Evolutionary conservation across 64 coral and sea anemone genomes (phyloP), one percentile per base, ranked within the genome.

Genomic region (Platygyra sinensis): DNA sequence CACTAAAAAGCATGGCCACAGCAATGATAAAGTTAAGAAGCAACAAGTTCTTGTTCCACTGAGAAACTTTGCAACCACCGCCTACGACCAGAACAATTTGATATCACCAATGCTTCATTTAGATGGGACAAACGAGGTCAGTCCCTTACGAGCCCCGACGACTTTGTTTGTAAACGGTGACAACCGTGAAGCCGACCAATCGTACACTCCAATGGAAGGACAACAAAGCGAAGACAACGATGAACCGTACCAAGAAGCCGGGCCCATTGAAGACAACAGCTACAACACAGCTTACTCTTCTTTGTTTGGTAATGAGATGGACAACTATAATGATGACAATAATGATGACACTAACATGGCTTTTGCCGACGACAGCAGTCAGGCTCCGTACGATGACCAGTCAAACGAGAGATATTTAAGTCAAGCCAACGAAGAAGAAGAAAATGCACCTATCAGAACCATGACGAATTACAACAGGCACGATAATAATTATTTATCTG

Each of bases 291-390:
- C n/a, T n/a, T 69, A 79, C n/a, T 79, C 76, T 39, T 57, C 76
- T 79, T 79, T 79, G 76, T 79, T 79, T 51, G 76, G 38, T 19
- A 51, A 79, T 57, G 25, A 29, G n/a, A 79, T 77, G 18, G 74
- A 49, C 52, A 50, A 42, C 33, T 77, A 77, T 17, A 10, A 29
- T 29, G 50, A 59, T 13, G 51, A 55, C 12, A 46, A 79, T 30
- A 57, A 24, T 30, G 51, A 79, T n/a, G 30, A 79, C 14, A 51
- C 24, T 50, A 30, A 79, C 50, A 50, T 0, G 46, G 76, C 25
- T 16, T 29, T 4, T 30, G 25, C 22, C 10, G 76, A 46, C 22
- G 51, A 79, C 4, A 16, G 30, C 24, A 9, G 50, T 14, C 76
- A 79, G 49, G 27, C 51, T 54, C 20, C 49, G 0, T 17, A 13